Conservation (phyloP, 2,888 invertebrate species). For the Drosophila cracens region DNA sequence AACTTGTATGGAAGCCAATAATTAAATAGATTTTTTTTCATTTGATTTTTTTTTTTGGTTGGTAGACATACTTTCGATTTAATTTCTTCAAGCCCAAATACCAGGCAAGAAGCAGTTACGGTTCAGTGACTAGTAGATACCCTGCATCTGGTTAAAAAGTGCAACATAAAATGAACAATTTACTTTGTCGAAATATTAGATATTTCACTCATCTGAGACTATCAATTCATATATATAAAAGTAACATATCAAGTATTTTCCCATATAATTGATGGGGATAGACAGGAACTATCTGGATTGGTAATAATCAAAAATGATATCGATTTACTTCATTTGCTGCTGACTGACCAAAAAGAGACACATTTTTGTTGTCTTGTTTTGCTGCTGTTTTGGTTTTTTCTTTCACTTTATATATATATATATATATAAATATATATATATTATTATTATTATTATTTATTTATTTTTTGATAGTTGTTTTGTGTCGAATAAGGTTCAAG, state of each 20-base stretch:
- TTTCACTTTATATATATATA: not conserved
- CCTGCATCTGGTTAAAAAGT: not conserved
- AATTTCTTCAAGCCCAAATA: constrained; percentile 6
- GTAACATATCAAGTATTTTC: not conserved
- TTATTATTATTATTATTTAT: not conserved
- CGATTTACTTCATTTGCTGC: not conserved
- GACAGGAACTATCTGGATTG: not conserved
- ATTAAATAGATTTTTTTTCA: not conserved
- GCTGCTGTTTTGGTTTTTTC: constrained; percentile 12
- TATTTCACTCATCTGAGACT: not conserved
- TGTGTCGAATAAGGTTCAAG: constrained; percentile 29
- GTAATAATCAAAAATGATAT: not conserved
- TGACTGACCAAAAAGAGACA: not conserved
- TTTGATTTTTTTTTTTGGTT: not conserved
- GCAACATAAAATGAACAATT: not conserved
- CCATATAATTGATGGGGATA: not conserved
- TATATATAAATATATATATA: not conserved
- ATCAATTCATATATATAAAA: not conserved
- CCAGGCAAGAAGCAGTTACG: not conserved
- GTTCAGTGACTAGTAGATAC: constrained; percentile 1
- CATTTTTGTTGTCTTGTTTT: constrained; percentile 12
- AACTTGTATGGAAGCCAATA: constrained; percentile 29
- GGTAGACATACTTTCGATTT: not conserved
- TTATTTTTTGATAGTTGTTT: not conserved
- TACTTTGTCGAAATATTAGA: too few species aligned